Evolutionary conservation across 2,797 vertebrate species (phyloP).

Genomic region (Garrulus glandarius): DNA sequence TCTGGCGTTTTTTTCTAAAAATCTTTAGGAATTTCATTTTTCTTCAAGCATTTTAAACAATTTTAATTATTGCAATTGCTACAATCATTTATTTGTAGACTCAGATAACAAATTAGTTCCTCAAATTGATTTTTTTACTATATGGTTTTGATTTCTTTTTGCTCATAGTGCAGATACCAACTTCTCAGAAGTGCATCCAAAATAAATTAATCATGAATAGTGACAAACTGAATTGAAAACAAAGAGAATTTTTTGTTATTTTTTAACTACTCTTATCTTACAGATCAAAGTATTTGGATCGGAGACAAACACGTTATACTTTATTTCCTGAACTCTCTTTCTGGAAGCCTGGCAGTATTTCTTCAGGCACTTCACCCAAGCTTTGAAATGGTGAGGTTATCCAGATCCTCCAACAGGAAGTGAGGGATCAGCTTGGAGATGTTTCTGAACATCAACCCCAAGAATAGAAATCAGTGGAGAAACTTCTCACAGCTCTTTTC

Average conservation of each 20-base stretch:
- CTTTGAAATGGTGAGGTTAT: background rate
- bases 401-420: background rate
- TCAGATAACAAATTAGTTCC: background rate
- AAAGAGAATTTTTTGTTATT: background rate
- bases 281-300: slow-evolving; percentile 1
- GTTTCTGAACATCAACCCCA: background rate
- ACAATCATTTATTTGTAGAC: background rate
- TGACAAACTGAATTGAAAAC: background rate
- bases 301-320: background rate
- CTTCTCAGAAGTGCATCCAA: slow-evolving; percentile 43
- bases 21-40: background rate
- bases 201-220: background rate
- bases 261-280: background rate
- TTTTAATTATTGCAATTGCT: background rate
- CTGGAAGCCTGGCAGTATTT: background rate
- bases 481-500: background rate
- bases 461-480: background rate
- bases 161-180: background rate
- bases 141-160: background rate
- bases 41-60: background rate
- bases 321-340: background rate
- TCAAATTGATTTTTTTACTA: background rate
- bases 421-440: background rate
- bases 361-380: background rate
- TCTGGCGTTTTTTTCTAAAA: background rate